These are phyloP conservation scores for Apostichopus japonicus DNA, from an alignment of 35 echinoderm and acorn worm species.

Conservation along the genomic window DNA sequence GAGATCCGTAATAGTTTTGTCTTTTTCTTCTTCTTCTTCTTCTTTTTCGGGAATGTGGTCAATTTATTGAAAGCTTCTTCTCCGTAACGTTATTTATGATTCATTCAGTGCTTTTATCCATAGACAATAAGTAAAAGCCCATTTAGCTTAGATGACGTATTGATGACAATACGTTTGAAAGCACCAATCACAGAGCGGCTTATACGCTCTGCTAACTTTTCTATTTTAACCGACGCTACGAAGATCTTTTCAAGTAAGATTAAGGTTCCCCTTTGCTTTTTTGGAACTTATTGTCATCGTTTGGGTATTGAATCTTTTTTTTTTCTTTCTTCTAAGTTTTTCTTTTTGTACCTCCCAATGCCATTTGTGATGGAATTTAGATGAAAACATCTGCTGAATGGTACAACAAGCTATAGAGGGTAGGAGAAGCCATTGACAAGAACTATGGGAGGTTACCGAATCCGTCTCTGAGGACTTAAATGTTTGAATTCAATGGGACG, in stretches of 20 bases:
- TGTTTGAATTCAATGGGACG: background rate
- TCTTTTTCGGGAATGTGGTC: no score
- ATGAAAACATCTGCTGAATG: background rate
- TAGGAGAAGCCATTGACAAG: background rate
- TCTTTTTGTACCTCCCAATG: background rate
- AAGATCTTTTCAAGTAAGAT: background rate
- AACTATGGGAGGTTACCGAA: background rate
- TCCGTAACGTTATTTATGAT: no score
- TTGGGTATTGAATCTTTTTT: background rate
- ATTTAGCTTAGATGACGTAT: no score
- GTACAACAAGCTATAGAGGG: background rate
- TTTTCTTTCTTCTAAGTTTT: background rate
- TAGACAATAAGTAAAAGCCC: no score
- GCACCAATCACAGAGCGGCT: background rate
- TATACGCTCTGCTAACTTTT: background rate
- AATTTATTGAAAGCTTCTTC: no score
- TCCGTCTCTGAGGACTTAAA: background rate
- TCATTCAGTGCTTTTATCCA: no score
- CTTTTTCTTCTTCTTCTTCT: no score
- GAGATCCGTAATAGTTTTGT: no score
- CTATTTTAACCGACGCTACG: background rate
- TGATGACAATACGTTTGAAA: background rate
- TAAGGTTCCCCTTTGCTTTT: background rate
- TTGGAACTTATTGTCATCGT: background rate
- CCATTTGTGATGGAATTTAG: background rate